A percentile compares a stretch with the other conserved stretches of the same genome.
These are phyloP conservation scores for Anolis carolinensis DNA, from an alignment of 2,113 vertebrate species.

Conservation along the genomic window DNA sequence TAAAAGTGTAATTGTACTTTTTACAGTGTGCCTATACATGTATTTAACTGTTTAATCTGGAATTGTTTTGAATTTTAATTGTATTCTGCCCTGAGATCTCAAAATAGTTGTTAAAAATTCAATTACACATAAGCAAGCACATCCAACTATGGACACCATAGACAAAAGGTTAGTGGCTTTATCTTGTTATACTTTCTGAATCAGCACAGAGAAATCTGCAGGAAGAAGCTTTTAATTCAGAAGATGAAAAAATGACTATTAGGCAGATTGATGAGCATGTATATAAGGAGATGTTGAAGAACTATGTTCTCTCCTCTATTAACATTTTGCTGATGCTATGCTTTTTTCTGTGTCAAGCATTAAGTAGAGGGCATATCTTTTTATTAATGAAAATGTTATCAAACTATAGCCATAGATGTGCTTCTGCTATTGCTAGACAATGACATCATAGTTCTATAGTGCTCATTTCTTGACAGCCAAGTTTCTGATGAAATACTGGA, in stretches of 20 bases:
- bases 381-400: conserved; percentile 56
- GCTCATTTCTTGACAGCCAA: conserved; percentile 40
- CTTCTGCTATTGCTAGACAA: conserved; percentile 35
- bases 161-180: background rate
- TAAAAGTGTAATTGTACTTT: too few relatives aligned
- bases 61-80: too few relatives aligned
- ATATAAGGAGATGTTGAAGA: background rate
- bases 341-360: conserved; percentile 36
- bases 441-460: conserved; percentile 53
- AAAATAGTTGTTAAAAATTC: too few relatives aligned
- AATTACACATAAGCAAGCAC: too few relatives aligned
- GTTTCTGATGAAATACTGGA: conserved; percentile 32
- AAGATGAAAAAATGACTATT: conserved; percentile 4
- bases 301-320: conserved; percentile 33
- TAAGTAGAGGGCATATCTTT: conserved; percentile 13
- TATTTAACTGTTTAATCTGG: too few relatives aligned
- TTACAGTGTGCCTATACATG: too few relatives aligned
- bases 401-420: conserved; percentile 36
- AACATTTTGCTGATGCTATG: conserved; percentile 54
- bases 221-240: background rate
- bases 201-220: conserved; percentile 8
- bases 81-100: too few relatives aligned
- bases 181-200: rapidly evolving
- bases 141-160: too few relatives aligned
- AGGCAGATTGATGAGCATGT: conserved; percentile 32